Conservation (phyloP, 30 jellyfish, hydroid and myxozoan species). For the Morbakka virulenta region DNA sequence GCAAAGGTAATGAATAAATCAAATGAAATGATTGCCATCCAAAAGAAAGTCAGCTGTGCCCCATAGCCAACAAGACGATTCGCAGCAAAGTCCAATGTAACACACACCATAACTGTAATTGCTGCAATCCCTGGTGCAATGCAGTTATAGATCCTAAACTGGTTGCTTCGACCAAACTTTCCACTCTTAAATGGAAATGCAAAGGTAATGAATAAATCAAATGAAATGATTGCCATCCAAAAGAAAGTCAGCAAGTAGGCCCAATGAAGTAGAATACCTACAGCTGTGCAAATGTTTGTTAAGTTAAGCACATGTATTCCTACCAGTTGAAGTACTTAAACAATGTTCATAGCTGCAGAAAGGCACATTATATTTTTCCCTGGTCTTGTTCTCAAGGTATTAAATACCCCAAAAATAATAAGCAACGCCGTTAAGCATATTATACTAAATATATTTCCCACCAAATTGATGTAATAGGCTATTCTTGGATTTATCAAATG, state of each 20-base stretch:
- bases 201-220: conserved; percentile 40
- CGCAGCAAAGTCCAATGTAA: conserved; percentile 8
- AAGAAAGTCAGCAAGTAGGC: conserved; percentile 14
- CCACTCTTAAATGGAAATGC: not conserved
- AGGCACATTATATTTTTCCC: no score
- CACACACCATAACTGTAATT: conserved; percentile 1
- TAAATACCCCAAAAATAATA: no score
- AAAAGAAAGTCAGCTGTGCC: conserved; percentile 5
- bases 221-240: conserved; percentile 45
- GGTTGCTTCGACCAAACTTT: not conserved
- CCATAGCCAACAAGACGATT: conserved; percentile 20
- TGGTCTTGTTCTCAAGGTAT: no score
- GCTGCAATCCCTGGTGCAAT: not conserved
- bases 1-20: conserved; percentile 42
- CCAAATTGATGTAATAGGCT: no score
- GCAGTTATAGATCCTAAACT: not conserved
- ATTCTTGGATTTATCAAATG: no score
- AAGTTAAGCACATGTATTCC: no score
- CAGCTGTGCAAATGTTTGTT: conserved; percentile 39
- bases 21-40: conserved; percentile 37
- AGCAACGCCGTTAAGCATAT: no score
- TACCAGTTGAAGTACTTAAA: no score
- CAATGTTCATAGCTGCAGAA: no score
- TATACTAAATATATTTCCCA: no score
- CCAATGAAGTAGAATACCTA: conserved; percentile 53